Percentiles rank a stretch among this genome's conserved stretches.
These are phyloP conservation scores for Anadara kagoshimensis DNA, from an alignment of 1,140 invertebrate species.

Conservation along the genomic window DNA sequence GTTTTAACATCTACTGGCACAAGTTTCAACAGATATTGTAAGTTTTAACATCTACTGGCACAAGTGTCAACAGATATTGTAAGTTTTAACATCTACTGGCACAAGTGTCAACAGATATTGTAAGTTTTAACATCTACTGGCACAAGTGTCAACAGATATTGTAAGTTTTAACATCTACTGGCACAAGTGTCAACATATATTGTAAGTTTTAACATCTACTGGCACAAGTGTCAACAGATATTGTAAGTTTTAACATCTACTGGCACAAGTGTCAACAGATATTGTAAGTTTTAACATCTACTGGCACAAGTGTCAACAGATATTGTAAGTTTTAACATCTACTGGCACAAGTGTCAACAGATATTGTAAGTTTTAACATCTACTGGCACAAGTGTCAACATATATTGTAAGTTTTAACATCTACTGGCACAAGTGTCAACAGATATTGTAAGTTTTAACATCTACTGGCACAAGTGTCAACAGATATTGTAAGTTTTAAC, in stretches of 20 bases:
- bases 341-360: conserved; percentile 48
- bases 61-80: conserved; percentile 55
- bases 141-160: conserved; percentile 51
- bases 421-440: conserved; percentile 50
- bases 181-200: conserved; percentile 53
- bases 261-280: conserved; percentile 48
- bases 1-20: conserved; percentile 50
- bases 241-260: conserved; percentile 58
- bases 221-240: conserved; percentile 49
- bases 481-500: conserved; percentile 56
- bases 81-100: conserved; percentile 52
- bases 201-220: conserved; percentile 55
- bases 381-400: conserved; percentile 49
- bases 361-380: conserved; percentile 58
- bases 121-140: conserved; percentile 53
- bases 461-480: conserved; percentile 50
- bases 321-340: conserved; percentile 59
- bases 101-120: conserved; percentile 52
- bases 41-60: conserved; percentile 51
- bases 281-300: conserved; percentile 59
- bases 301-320: conserved; percentile 48
- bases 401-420: conserved; percentile 58
- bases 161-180: conserved; percentile 54
- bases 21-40: conserved; percentile 56
- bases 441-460: conserved; percentile 57